Conservation (phyloP, 2,797 vertebrate genomes). For the Tapera naevia region DNA sequence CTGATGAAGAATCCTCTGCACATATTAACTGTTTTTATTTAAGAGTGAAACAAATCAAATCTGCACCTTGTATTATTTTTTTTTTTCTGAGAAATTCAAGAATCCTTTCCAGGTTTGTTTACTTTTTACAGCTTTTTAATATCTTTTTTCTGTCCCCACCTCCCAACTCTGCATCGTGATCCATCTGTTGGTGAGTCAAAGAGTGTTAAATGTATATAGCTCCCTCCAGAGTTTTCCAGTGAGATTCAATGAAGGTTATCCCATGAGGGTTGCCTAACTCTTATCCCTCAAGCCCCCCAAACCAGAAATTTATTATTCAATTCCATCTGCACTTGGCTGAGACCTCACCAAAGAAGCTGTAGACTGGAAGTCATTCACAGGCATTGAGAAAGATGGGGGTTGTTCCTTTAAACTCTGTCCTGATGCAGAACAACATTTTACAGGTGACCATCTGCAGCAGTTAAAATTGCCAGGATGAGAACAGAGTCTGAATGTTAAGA, state of each 20-base stretch:
- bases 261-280: not conserved
- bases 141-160: not conserved
- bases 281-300: not conserved
- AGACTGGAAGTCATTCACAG: not conserved
- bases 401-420: not conserved
- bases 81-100: not conserved
- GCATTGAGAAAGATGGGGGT: not conserved
- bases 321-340: not conserved
- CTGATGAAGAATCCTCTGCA: not conserved
- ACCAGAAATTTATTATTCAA: not conserved
- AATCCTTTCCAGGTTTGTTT: not conserved
- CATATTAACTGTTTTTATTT: not conserved
- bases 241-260: not conserved
- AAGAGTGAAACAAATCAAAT: not conserved
- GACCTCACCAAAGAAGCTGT: not conserved
- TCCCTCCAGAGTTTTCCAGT: constrained; percentile 44
- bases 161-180: not conserved
- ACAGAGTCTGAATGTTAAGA: not conserved
- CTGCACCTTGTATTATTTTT: not conserved
- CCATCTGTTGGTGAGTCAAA: constrained; percentile 6
- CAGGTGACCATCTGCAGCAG: not conserved
- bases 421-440: not conserved
- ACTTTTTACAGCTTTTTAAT: not conserved
- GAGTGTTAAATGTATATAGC: constrained; percentile 34
- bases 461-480: not conserved